These are phyloP conservation scores for Cyclophora punctaria DNA, from an alignment of 2,888 invertebrate species.

Conservation along the genomic window DNA sequence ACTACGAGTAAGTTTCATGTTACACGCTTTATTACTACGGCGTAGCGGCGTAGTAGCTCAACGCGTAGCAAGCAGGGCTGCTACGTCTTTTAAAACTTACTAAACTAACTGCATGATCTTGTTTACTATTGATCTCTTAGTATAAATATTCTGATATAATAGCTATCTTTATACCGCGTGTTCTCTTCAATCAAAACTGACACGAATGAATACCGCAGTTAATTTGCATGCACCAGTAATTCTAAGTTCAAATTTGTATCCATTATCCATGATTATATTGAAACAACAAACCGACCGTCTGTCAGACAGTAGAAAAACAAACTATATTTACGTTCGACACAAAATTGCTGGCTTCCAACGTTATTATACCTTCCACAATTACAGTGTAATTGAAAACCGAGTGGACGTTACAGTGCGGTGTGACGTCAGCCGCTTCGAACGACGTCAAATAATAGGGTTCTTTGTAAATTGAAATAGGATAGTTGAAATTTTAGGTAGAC, in stretches of 20 bases:
- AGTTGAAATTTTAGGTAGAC: neutral
- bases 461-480: constrained; percentile 16
- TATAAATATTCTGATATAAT: too few relatives aligned
- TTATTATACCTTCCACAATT: constrained; percentile 65
- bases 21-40: too few relatives aligned
- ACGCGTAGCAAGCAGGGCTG: too few relatives aligned
- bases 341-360: constrained; percentile 50
- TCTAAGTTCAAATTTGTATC: neutral
- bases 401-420: constrained; percentile 47
- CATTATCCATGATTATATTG: constrained; percentile 5
- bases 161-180: too few relatives aligned
- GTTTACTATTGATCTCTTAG: too few relatives aligned
- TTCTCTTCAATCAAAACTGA: too few relatives aligned
- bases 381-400: constrained; percentile 68
- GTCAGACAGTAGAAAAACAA: constrained; percentile 46
- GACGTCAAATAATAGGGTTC: constrained; percentile 21
- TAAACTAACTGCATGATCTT: too few relatives aligned
- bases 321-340: constrained; percentile 56
- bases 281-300: constrained; percentile 11
- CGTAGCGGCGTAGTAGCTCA: too few relatives aligned
- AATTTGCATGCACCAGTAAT: too few relatives aligned
- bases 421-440: constrained; percentile 36
- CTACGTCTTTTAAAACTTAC: too few relatives aligned
- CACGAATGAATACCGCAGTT: too few relatives aligned
- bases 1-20: too few relatives aligned